phyloP scores from a whole-genome alignment of 2,797 vertebrate genomes.

The Poecilia picta region DNA sequence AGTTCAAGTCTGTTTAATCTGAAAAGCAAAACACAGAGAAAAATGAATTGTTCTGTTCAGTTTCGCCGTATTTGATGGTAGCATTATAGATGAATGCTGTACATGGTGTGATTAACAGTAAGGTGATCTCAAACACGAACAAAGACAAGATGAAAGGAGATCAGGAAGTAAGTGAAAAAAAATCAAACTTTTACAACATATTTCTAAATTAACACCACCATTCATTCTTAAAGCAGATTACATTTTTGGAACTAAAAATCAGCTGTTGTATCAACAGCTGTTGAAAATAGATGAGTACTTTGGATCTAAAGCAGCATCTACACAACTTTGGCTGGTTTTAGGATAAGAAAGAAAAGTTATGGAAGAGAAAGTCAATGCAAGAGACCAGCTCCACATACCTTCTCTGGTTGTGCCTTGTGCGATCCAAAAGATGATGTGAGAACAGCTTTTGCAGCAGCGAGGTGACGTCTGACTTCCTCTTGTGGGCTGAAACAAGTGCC shows the following conservation, averaged over 20 bases:
- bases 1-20: slow-evolving; percentile 20
- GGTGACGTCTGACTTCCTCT: slow-evolving; percentile 37
- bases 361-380: slow-evolving; percentile 22
- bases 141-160: neutral
- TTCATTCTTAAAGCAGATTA: neutral
- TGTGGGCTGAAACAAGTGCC: slow-evolving; percentile 5
- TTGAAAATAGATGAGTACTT: neutral
- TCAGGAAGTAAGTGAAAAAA: neutral
- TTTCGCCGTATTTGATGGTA: neutral
- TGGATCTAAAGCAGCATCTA: neutral
- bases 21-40: slow-evolving; percentile 18
- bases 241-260: neutral
- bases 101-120: neutral
- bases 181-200: neutral
- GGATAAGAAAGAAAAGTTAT: neutral
- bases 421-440: slow-evolving; percentile 27
- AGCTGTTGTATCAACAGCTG: neutral
- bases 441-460: slow-evolving; percentile 31
- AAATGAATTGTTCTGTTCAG: neutral
- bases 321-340: neutral
- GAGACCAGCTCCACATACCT: slow-evolving; percentile 40
- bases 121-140: neutral
- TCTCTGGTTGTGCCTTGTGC: slow-evolving; percentile 4
- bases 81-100: neutral
- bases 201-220: neutral